Evolutionary conservation across 1,140 invertebrate species (phyloP), one percentile per base, ranked within the genome.

Genomic region (Gonioctena quinquepunctata): DNA sequence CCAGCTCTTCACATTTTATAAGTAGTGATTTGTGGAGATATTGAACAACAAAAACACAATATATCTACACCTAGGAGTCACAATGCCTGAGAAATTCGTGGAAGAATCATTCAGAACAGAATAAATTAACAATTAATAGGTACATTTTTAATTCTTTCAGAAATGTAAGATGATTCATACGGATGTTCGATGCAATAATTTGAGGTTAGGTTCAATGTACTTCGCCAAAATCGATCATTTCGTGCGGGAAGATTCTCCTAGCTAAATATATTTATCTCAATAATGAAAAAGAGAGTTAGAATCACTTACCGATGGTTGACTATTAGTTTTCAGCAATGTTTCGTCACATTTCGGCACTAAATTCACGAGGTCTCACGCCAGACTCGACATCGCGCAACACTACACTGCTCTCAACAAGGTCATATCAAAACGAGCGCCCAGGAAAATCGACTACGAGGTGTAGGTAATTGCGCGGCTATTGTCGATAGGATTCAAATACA

Each of bases 141-240:
- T 42, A n/a, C 11, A 42, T 3, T 42, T 42, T 42, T 4, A 42
- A n/a, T n/a, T 4, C 33, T n/a, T 42, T 1, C 11, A 42, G 5
- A 42, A 2, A 11, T 1, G 13, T 11, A n/a, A 4, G 16, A 42
- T 19, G 27, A 8, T 23, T 63, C 2, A 27, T 75, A 78, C 75
- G 72, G 75, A 57, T 64, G 59, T 50, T 28, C 57, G 76, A 78
- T 71, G 70, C 72, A 52, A 54, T 69, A 68, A 60, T 78, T 76
- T 75, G 62, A 78, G 77, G 77, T 78, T 78, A 78, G 33, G 61
- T 63, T 42, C 8, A n/a, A 42, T 42, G 5, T n/a, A 3, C 11
- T 42, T n/a, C 33, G 16, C 11, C 16, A n/a, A n/a, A 42, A 42
- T 13, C 33, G 16, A 42, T 0, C 2, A 42, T 13, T n/a, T n/a